Evolutionary conservation across 2,888 invertebrate genomes (phyloP), one percentile per base, ranked within the genome.

Genomic region (Chloromyia formosa): DNA sequence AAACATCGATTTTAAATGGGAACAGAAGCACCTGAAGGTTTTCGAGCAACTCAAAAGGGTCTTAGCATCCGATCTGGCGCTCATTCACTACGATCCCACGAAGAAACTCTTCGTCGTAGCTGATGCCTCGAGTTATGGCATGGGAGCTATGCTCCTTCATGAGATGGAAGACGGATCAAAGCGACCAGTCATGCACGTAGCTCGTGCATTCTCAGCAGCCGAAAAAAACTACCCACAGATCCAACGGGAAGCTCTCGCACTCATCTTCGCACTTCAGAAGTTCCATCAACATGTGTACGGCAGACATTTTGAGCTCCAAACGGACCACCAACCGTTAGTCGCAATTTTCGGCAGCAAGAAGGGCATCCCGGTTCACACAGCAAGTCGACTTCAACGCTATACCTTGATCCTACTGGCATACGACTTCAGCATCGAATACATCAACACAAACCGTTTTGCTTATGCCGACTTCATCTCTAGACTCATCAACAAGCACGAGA

Each of bases 201-300:
- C 81, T 12, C 75, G 80, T 68, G 78, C 79, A 5, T 73, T 84
- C 22, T 80, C 78, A 23, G 49, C 49, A 35, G 76, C 81, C 14
- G 81, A 83, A 75, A 76, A 77, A 58, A 79, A 79, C 40, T 83
- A 83, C 77, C 77, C 80, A 20, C 81, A 82, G 78, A 78, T 80
- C 14, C 80, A 83, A 69, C 78, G 80, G 76, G 81, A 83, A 77
- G 82, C 80, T 16, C 76, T 81, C 20, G 78, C 79, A 35, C 76
- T 82, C 14, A 77, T 79, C 16, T 83, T 79, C 75, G 81, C 79
- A 10, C 78, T 81, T 10, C 79, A 79, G 69, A 79, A 79, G 75
- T 83, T 82, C 76, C 79, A 82, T 74, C 73, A 79, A 42, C 82
- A 80, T 76, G 74, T 82, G 12, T 81, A 78, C 78, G 83, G 82